These are phyloP conservation scores for Craniophora ligustri DNA, from an alignment of 2,888 invertebrate species.

Conservation along the genomic window DNA sequence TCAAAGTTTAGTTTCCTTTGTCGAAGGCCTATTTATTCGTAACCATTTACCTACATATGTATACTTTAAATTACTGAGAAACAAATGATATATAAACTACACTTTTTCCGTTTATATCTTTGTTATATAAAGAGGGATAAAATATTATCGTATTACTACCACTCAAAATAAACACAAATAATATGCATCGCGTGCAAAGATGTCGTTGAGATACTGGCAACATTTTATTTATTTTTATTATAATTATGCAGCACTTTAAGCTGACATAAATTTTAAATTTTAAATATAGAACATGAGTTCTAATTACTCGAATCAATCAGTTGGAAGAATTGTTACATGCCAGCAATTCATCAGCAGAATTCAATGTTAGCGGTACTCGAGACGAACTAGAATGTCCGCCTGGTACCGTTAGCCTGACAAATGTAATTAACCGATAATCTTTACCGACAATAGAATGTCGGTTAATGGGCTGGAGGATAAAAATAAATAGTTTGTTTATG, in stretches of 20 bases:
- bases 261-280: conserved; percentile 7
- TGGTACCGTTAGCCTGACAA: conserved; percentile 78
- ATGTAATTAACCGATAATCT: conserved; percentile 77
- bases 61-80: too few relatives aligned
- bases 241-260: conserved; percentile 1
- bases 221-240: conserved; percentile 7
- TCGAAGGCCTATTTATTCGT: too few relatives aligned
- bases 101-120: too few relatives aligned
- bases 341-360: conserved; percentile 66
- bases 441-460: conserved; percentile 58
- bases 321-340: conserved; percentile 43
- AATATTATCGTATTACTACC: background rate
- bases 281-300: conserved; percentile 31
- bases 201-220: conserved; percentile 6
- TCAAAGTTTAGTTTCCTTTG: conserved; percentile 17
- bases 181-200: background rate
- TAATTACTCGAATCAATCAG: conserved; percentile 38
- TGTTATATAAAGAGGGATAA: too few relatives aligned
- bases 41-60: too few relatives aligned
- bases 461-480: conserved; percentile 35
- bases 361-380: conserved; percentile 78
- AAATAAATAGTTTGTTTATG: background rate
- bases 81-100: too few relatives aligned
- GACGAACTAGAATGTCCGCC: conserved; percentile 82
- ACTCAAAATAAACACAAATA: background rate